These are phyloP conservation scores for Smittia sp. DNA, from an alignment of 2,888 invertebrate genomes.

Conservation along the genomic window DNA sequence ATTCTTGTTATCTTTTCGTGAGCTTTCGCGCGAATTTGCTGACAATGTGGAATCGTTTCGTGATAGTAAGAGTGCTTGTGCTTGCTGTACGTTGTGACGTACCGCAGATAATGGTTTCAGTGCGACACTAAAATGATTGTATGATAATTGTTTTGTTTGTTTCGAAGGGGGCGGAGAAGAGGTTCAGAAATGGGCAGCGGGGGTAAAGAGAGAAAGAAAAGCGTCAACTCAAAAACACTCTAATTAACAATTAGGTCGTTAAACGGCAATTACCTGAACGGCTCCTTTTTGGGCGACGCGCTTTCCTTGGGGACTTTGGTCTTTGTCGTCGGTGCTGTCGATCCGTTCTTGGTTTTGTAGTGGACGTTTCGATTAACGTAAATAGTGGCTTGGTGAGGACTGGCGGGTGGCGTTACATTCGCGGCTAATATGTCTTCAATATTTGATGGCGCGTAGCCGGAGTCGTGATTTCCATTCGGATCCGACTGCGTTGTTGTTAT, in stretches of 20 bases:
- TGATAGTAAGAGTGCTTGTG: slow-evolving; percentile 53
- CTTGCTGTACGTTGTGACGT: slow-evolving; percentile 53
- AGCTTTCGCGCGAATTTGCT: slow-evolving; percentile 55
- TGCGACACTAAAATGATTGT: slow-evolving; percentile 52
- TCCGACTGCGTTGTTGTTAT: slow-evolving; percentile 61
- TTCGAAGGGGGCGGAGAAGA: not conserved
- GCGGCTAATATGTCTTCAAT: slow-evolving; percentile 56
- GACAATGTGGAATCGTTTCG: slow-evolving; percentile 60
- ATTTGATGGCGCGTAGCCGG: slow-evolving; percentile 73
- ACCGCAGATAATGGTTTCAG: slow-evolving; percentile 62
- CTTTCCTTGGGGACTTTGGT: slow-evolving; percentile 40
- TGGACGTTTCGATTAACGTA: slow-evolving; percentile 35
- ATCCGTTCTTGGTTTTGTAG: slow-evolving; percentile 41
- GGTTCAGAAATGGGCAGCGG: not conserved
- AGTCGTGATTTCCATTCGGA: slow-evolving; percentile 80
- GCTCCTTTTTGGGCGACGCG: slow-evolving; percentile 51
- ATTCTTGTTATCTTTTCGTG: slow-evolving; percentile 55
- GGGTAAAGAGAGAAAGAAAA: not conserved
- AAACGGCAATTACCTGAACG: slow-evolving; percentile 48
- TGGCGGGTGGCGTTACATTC: slow-evolving; percentile 58
- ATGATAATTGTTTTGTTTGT: not conserved
- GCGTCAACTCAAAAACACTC: not conserved
- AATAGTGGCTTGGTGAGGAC: slow-evolving; percentile 55
- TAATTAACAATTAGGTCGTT: not conserved
- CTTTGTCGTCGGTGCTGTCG: slow-evolving; percentile 33